Percentiles rank a stretch among this genome's conserved stretches.
Evolutionary conservation across 2,888 invertebrate species (phyloP).

Genomic region (Campaea margaritaria): DNA sequence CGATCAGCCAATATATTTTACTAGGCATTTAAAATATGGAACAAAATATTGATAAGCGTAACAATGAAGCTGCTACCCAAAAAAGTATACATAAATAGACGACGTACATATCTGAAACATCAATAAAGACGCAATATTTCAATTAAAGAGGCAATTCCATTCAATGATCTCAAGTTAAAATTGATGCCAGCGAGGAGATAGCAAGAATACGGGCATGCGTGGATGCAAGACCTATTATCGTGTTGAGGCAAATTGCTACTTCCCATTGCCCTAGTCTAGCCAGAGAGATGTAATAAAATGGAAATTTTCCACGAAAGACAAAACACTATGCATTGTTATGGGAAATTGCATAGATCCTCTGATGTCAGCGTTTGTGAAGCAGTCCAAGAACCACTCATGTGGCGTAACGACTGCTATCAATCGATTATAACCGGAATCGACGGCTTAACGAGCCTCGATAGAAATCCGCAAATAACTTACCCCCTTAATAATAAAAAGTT

Average conservation of each 20-base stretch:
- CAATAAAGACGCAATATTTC: constrained; percentile 20
- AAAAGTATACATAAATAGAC: neutral
- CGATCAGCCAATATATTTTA: neutral
- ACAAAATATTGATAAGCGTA: neutral
- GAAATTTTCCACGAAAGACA: neutral
- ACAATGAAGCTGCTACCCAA: neutral
- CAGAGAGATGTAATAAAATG: constrained; percentile 12
- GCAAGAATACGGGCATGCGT: constrained; percentile 51
- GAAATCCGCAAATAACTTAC: too few relatives aligned
- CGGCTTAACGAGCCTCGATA: too few relatives aligned
- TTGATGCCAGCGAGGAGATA: neutral
- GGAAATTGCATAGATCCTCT: too few relatives aligned
- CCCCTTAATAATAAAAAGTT: too few relatives aligned
- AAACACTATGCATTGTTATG: neutral
- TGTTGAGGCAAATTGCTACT: constrained; percentile 68
- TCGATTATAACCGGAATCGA: too few relatives aligned
- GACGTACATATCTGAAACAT: constrained; percentile 4
- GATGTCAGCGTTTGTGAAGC: too few relatives aligned
- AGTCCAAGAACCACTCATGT: too few relatives aligned
- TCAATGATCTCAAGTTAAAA: constrained; percentile 17
- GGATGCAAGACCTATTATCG: constrained; percentile 56
- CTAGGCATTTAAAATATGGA: too few relatives aligned
- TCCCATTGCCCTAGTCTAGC: constrained; percentile 59
- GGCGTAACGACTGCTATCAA: too few relatives aligned
- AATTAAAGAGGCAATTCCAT: constrained; percentile 20